These are phyloP conservation scores for Clanis bilineata DNA, from an alignment of 2,888 invertebrate species.

Conservation along the genomic window DNA sequence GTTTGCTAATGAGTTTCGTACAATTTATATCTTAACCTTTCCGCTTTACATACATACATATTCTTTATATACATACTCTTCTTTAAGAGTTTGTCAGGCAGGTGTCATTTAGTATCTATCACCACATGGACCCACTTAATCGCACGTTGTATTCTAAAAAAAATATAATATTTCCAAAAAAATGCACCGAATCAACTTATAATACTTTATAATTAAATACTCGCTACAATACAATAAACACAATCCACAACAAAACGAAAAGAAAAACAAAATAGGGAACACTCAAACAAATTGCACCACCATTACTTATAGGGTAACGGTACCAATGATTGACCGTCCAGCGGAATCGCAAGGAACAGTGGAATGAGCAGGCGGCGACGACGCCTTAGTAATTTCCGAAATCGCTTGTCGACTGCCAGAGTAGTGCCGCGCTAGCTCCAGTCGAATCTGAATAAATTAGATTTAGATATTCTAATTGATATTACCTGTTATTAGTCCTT, in stretches of 20 bases:
- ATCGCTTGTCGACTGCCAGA: conserved; percentile 78
- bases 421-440: conserved; percentile 65
- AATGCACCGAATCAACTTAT: not conserved
- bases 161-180: not conserved
- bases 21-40: too few relatives aligned
- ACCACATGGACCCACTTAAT: too few relatives aligned
- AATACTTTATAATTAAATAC: not conserved
- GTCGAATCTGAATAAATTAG: conserved; percentile 73
- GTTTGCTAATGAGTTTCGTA: too few relatives aligned
- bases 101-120: too few relatives aligned
- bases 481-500: conserved; percentile 8
- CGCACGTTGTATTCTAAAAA: too few relatives aligned
- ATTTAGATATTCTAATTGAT: conserved; percentile 32
- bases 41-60: too few relatives aligned
- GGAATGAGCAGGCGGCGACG: conserved; percentile 49
- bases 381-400: conserved; percentile 81
- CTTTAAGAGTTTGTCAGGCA: too few relatives aligned
- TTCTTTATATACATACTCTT: too few relatives aligned
- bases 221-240: not conserved
- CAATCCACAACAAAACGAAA: conserved; percentile 27
- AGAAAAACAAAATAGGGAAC: conserved; percentile 6
- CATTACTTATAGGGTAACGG: conserved; percentile 53
- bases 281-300: conserved; percentile 22
- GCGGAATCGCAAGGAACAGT: conserved; percentile 55
- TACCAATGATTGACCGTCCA: conserved; percentile 60